Percentiles rank a stretch among this genome's conserved stretches.
Evolutionary conservation across 2,797 vertebrate genomes (phyloP).

Genomic region (Rhinatrema bivittatum): DNA sequence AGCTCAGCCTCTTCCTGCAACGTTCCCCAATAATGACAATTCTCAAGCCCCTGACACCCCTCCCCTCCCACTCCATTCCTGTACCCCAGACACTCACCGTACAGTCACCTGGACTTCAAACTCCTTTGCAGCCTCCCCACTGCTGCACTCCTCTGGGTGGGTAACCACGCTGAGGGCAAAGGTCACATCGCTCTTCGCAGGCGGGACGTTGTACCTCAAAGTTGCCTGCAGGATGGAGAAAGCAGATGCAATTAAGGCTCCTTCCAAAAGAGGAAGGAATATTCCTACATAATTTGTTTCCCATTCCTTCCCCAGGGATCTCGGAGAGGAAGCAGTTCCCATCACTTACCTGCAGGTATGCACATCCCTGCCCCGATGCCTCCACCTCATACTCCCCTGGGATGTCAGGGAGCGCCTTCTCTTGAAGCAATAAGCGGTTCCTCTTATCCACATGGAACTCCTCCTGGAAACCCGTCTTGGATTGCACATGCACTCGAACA

Average conservation of each 20-base stretch:
- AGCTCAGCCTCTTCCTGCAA: no score
- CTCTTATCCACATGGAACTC: conserved; percentile 52
- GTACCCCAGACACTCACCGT: conserved; percentile 25
- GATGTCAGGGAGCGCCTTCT: conserved; percentile 48
- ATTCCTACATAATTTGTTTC: no score
- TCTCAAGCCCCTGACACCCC: no score
- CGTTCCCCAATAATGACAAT: no score
- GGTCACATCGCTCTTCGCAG: conserved; percentile 33
- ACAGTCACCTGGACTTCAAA: conserved; percentile 34
- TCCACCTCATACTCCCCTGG: conserved; percentile 53
- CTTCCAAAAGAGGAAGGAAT: neutral
- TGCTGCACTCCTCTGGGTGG: conserved; percentile 27
- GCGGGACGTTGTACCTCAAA: conserved; percentile 39
- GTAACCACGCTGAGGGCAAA: conserved; percentile 41
- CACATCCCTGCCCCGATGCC: conserved; percentile 58
- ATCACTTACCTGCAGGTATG: conserved; percentile 67
- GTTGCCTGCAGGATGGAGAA: conserved; percentile 19
- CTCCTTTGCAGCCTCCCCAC: conserved; percentile 5
- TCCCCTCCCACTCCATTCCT: no score
- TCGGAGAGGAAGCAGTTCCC: no score
- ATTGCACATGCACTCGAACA: conserved; percentile 52
- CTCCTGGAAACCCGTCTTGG: conserved; percentile 35
- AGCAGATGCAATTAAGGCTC: neutral
- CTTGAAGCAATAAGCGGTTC: conserved; percentile 72
- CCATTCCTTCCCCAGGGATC: no score